These are phyloP conservation scores for Chrysodeixis includens DNA, from an alignment of 2,888 invertebrate genomes.

Conservation along the genomic window DNA sequence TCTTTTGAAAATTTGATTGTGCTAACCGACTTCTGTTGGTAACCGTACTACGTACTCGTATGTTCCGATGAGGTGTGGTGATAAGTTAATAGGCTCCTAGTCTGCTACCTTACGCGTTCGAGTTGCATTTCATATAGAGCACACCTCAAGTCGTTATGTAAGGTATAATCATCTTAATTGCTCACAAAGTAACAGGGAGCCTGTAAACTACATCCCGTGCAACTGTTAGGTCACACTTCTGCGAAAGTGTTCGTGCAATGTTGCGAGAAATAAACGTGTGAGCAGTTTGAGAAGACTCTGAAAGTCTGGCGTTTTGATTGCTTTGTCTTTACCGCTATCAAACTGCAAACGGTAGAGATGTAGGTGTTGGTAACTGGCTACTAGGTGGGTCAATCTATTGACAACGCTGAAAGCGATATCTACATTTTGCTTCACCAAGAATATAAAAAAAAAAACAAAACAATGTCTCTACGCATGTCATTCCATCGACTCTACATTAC, in stretches of 20 bases:
- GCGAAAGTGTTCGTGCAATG: slow-evolving; percentile 25
- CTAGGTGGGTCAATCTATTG: background rate
- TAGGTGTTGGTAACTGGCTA: background rate
- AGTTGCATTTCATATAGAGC: slow-evolving; percentile 52
- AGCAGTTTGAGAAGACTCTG: slow-evolving; percentile 13
- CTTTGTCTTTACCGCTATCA: background rate
- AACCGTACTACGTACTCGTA: too few relatives aligned
- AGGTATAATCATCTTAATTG: slow-evolving; percentile 67
- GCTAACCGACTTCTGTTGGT: too few relatives aligned
- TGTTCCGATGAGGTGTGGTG: too few relatives aligned
- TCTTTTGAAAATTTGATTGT: too few relatives aligned
- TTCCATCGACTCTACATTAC: background rate
- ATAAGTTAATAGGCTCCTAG: too few relatives aligned
- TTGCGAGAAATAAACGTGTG: slow-evolving; percentile 16
- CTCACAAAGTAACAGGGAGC: slow-evolving; percentile 42
- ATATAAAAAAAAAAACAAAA: background rate
- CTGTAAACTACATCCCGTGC: slow-evolving; percentile 59
- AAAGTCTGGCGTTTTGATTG: background rate
- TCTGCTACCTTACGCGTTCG: slow-evolving; percentile 31
- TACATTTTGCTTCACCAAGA: too few relatives aligned
- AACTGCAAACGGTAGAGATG: background rate
- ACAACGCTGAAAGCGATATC: background rate
- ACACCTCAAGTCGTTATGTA: slow-evolving; percentile 59
- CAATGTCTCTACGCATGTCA: background rate
- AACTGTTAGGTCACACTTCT: slow-evolving; percentile 44